Evolutionary conservation across 2,113 vertebrate species (phyloP).

Genomic region (Aphyosemion australe): DNA sequence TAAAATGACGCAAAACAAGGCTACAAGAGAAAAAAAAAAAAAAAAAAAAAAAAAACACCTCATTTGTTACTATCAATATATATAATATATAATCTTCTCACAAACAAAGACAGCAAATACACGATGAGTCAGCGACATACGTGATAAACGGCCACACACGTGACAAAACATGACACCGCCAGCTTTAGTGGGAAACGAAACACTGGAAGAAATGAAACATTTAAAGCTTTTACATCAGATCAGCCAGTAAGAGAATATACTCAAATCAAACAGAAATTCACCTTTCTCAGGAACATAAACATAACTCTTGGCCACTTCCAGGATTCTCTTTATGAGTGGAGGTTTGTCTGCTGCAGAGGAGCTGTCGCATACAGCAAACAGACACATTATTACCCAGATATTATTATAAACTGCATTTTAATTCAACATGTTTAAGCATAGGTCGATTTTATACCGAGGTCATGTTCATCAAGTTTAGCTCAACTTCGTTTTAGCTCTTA

Average conservation of each 20-base stretch:
- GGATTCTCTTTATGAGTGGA: constrained; percentile 54
- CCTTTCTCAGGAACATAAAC: constrained; percentile 75
- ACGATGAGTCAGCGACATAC: constrained; percentile 63
- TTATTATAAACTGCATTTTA: too few relatives aligned
- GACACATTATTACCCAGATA: too few relatives aligned
- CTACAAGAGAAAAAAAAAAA: too few relatives aligned
- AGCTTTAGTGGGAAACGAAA: constrained; percentile 86
- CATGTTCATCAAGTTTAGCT: too few relatives aligned
- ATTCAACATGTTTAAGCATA: too few relatives aligned
- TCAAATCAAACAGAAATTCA: constrained; percentile 14
- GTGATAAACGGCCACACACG: constrained; percentile 85
- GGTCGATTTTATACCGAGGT: too few relatives aligned
- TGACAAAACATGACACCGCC: constrained; percentile 77
- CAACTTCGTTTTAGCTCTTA: too few relatives aligned
- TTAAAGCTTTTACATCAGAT: too few relatives aligned
- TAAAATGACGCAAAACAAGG: too few relatives aligned
- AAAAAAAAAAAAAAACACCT: too few relatives aligned
- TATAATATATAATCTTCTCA: neutral
- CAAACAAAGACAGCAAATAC: neutral
- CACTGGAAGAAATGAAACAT: constrained; percentile 66
- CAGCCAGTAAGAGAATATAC: too few relatives aligned
- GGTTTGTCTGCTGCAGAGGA: constrained; percentile 52
- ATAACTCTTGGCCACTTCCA: constrained; percentile 62
- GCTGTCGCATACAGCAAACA: constrained; percentile 26
- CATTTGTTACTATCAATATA: too few relatives aligned